Base-by-base conservation (phyloP, 1,140 invertebrate genomes). In the Muscidifurax raptorellus region DNA sequence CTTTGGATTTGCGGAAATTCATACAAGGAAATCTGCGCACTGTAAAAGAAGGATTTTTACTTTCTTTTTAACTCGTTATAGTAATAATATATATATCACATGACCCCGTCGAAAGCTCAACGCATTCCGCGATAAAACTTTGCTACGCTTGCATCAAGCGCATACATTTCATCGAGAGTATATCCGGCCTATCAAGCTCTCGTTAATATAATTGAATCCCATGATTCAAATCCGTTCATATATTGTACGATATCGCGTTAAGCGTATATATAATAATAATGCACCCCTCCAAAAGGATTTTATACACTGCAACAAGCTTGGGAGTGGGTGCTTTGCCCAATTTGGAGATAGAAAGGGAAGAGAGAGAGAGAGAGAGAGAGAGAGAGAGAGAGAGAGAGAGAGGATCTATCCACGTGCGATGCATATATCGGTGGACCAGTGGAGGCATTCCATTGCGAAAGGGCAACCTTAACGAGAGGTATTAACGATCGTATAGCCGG, bases 401-500 rank as follows among this genome's bases (percentile, higher is more conserved):
- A 9, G 15, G 44, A 13, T 4, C 47, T 15, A 28, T 22, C 69
- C 15, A 72, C 69, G 30, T 32, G 27, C 13, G 10, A n/a, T n/a
- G 36, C n/a, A 44, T 7, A 44, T 28, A 71, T 28, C 25, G 9
- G 47, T 82, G 32, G 47, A 52, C 30, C 72, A 40, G 18, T 36
- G 30, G 72, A 32, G 7, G 47, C 18, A 74, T 74, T 30, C 72
- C 12, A 47, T 22, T 66, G 18, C 22, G 27, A 27, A 30, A 36
- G 13, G 44, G 40, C 75, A 72, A 59, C 66, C 28, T 64, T 78
- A 84, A 80, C 72, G 25, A 80, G 80, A 74, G 67, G 84, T 81
- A 87, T 88, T 89, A 90, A 90, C 87, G 85, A 89, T 89, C 87
- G 76, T 67, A 76, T 27, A 27, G 71, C 64, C 5, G 1, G 40